Conservation (phyloP, 2,797 vertebrate genomes). For the Sebastes vulpes region DNA sequence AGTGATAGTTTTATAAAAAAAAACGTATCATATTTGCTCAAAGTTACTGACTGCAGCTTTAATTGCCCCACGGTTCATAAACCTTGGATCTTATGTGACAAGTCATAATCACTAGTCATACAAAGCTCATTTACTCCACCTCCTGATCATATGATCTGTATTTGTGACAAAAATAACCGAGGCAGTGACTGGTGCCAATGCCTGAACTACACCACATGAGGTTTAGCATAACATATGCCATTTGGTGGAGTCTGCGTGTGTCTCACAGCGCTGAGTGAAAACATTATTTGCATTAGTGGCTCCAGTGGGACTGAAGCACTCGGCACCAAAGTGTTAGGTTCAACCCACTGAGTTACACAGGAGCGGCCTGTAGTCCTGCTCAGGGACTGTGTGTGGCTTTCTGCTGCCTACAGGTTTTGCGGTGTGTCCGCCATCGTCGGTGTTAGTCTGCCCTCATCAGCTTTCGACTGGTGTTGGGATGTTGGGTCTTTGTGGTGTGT, state of each 20-base stretch:
- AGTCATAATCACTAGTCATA: neutral
- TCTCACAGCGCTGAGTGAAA: neutral
- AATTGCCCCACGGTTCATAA: neutral
- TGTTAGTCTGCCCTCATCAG: neutral
- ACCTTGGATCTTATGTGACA: neutral
- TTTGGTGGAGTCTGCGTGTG: slow-evolving; percentile 7
- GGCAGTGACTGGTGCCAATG: slow-evolving; percentile 18
- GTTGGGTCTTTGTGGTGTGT: neutral
- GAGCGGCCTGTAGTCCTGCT: neutral
- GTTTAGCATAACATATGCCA: slow-evolving; percentile 53
- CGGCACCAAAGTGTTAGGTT: neutral
- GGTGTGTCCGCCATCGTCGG: neutral
- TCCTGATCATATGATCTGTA: slow-evolving; percentile 31
- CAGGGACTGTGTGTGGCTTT: neutral
- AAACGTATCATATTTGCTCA: too few relatives aligned
- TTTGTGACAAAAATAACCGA: slow-evolving; percentile 47
- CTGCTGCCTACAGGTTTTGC: neutral
- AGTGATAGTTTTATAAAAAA: too few relatives aligned
- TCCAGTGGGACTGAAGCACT: slow-evolving; percentile 5
- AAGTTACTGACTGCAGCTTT: too few relatives aligned
- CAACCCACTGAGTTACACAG: neutral
- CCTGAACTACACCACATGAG: slow-evolving; percentile 32
- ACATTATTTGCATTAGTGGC: slow-evolving; percentile 19
- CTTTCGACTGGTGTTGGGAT: neutral
- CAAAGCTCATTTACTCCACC: slow-evolving; percentile 5